Conservation (phyloP, 1,140 invertebrate genomes). For the Temnothorax nylanderi region DNA sequence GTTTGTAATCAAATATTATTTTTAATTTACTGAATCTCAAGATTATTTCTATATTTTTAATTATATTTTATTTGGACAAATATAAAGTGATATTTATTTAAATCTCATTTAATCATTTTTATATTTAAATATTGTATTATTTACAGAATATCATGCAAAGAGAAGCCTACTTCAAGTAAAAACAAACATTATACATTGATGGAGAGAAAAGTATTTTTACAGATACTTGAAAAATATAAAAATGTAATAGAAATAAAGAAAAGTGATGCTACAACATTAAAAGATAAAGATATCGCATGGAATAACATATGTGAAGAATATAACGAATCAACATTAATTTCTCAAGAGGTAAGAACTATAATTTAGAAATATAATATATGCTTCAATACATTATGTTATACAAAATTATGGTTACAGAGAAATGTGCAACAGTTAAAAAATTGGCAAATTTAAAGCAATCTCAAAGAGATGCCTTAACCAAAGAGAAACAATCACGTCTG, state of each 20-base stretch:
- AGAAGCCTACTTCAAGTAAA: background rate
- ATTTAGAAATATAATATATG: background rate
- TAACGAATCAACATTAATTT: background rate
- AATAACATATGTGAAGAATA: slow-evolving; percentile 1
- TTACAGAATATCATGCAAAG: slow-evolving; percentile 11
- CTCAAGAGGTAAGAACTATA: slow-evolving; percentile 3
- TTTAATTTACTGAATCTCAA: no score
- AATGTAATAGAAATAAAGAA: slow-evolving; percentile 27
- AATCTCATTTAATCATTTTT: background rate
- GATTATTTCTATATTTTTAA: background rate
- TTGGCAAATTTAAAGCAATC: slow-evolving; percentile 21
- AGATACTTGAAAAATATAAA: slow-evolving; percentile 15
- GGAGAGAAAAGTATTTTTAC: slow-evolving; percentile 24
- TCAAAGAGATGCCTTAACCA: background rate
- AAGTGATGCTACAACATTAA: slow-evolving; percentile 10
- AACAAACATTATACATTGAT: slow-evolving; percentile 22
- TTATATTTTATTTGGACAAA: background rate
- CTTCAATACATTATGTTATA: background rate
- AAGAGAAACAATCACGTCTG: background rate
- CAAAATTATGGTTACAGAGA: background rate
- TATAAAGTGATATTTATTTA: background rate
- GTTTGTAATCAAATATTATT: no score
- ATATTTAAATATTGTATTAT: slow-evolving; percentile 7
- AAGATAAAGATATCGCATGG: slow-evolving; percentile 10
- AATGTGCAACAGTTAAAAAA: slow-evolving; percentile 24